Evolutionary conservation across 2,888 invertebrate genomes (phyloP), one percentile per base, ranked within the genome.

Genomic region (Cheilosia vulpina): DNA sequence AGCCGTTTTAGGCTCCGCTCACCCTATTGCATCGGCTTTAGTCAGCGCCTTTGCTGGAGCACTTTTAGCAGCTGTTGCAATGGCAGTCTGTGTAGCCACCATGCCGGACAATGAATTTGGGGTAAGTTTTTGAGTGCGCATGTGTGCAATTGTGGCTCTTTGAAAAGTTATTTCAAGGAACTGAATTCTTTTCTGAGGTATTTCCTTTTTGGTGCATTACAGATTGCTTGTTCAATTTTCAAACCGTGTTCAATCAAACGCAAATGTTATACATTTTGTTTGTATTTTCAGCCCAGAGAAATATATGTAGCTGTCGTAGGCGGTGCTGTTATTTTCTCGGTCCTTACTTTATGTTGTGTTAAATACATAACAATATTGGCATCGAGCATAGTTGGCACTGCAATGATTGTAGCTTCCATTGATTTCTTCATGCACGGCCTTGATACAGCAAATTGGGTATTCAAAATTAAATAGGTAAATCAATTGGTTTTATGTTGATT

Each of bases 101-200:
- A 91, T 92, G 92, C 92, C 92, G 68, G 91, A 92, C 72, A 92
- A 92, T 89, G 92, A 91, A 80, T 92, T 92, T 88, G 92, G 92
- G 63, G 92, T 92, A 88, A 90, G 90, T 89, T n/a, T 24, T 6
- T 13, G 13, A 52, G 11, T 50, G 27, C 27, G 9, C 21, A n/a
- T 45, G 45, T 2, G 17, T 7, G 7, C n/a, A 17, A n/a, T 5
- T n/a, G 15, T 45, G n/a, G 43, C 7, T 6, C 7, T 31, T 17
- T 1, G 17, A 17, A 43, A n/a, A 2, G 2, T 13, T 13, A 4
- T 38, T 4, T 13, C 38, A 38, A 38, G 13, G 1, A 38, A 3
- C 4, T 38, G 38, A 1, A 13, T 31, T 31, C 9, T 31, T 31
- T 31, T 2, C 9, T 2, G 31, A 9, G 27, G 31, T 31, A 9